Conservation (phyloP, 2,113 vertebrate species). For the Dicaeum eximium region DNA sequence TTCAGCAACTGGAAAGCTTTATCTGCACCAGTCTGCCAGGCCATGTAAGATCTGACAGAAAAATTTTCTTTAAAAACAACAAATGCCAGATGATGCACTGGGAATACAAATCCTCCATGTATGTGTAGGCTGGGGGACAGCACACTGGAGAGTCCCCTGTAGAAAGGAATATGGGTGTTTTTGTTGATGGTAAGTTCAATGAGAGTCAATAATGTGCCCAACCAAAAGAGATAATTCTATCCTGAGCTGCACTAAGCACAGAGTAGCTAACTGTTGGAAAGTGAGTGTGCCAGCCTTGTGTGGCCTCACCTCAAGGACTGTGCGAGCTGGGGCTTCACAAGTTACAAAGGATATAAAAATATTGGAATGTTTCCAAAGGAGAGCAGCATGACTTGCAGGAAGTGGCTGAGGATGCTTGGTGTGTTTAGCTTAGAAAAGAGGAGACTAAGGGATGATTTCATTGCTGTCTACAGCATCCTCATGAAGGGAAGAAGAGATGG, state of each 20-base stretch:
- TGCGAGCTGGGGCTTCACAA: not conserved
- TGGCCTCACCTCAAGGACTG: fast-evolving
- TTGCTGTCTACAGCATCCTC: not conserved
- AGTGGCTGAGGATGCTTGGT: not conserved
- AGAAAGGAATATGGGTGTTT: not conserved
- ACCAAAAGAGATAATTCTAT: not conserved
- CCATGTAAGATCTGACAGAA: not conserved
- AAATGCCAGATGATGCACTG: not conserved
- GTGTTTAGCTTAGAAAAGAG: not conserved
- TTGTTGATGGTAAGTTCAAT: not conserved
- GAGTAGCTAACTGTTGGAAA: not conserved
- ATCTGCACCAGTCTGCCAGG: not conserved
- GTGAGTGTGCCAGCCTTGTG: not conserved
- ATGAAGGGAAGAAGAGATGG: not conserved
- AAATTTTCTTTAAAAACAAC: not conserved
- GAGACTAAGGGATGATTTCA: not conserved
- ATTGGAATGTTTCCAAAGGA: not conserved
- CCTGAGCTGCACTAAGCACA: not conserved
- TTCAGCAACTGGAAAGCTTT: not conserved
- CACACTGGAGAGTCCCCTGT: not conserved
- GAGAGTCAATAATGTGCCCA: not conserved
- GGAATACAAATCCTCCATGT: not conserved
- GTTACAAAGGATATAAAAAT: not conserved
- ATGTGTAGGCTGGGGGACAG: fast-evolving
- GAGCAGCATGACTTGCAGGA: not conserved